Evolutionary conservation across 2,888 invertebrate genomes (phyloP).

Genomic region (Xestoiulus laeticollis): DNA sequence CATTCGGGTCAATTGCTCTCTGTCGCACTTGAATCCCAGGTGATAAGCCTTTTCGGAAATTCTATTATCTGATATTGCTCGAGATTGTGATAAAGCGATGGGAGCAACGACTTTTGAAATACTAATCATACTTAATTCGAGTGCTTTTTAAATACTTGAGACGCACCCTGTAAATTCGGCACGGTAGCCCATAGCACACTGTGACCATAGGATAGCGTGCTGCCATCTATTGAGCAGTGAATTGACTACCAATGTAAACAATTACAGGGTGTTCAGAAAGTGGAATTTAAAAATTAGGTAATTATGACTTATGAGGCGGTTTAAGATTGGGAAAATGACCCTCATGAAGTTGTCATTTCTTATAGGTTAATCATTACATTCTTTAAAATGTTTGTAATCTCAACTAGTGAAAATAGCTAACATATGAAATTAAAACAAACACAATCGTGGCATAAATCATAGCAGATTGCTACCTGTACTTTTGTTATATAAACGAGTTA

Average conservation of each 20-base stretch:
- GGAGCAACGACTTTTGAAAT: not conserved
- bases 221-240: not conserved
- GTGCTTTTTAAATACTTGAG: not conserved
- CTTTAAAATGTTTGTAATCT: no score
- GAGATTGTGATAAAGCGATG: not conserved
- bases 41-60: not conserved
- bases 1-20: constrained; percentile 3
- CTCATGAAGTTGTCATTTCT: no score
- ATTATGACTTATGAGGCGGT: no score
- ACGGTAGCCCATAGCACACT: no score
- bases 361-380: no score
- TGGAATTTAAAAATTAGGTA: no score
- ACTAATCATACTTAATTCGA: not conserved
- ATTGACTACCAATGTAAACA: not conserved
- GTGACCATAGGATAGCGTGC: not conserved
- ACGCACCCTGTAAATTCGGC: not conserved
- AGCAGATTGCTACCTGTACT: no score
- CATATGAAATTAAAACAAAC: no score
- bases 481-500: no score
- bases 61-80: not conserved
- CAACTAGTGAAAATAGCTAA: no score
- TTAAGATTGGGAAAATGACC: no score
- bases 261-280: not conserved
- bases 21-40: not conserved
- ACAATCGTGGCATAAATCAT: no score